These are phyloP conservation scores for Zaprionus obscuricornis DNA, from an alignment of 2,888 invertebrate genomes.

Conservation along the genomic window DNA sequence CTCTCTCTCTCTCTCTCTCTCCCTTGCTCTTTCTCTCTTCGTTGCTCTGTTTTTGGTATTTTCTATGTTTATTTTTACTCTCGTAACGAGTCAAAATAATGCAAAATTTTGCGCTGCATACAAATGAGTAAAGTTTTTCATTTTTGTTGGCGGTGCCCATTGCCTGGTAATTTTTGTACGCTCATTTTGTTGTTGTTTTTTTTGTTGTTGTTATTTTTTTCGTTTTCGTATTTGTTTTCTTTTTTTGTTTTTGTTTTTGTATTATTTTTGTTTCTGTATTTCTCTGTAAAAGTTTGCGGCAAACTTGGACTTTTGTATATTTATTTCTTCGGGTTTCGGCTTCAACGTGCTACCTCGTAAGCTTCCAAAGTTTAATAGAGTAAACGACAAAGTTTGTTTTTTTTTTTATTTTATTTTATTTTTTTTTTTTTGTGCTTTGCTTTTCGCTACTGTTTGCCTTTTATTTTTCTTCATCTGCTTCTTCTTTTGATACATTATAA, in stretches of 20 bases:
- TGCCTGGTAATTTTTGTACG: conserved; percentile 42
- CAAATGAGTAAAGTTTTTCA: conserved; percentile 82
- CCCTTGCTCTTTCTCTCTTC: too few relatives aligned
- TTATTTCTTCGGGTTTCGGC: conserved; percentile 75
- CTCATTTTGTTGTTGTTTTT: conserved; percentile 15
- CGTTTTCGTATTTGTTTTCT: conserved; percentile 46
- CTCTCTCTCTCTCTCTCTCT: too few relatives aligned
- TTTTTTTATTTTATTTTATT: conserved; percentile 33
- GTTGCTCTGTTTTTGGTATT: too few relatives aligned
- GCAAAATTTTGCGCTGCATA: conserved; percentile 79
- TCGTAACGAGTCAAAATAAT: conserved; percentile 79
- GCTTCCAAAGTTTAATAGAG: conserved; percentile 81
- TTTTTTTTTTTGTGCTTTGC: conserved; percentile 26
- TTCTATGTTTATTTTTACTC: conserved; percentile 52
- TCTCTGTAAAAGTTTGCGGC: conserved; percentile 59
- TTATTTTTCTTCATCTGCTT: conserved; percentile 29
- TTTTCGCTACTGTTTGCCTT: conserved; percentile 53
- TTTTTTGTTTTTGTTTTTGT: conserved; percentile 21
- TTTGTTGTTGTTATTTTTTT: conserved; percentile 16
- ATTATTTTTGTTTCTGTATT: conserved; percentile 20
- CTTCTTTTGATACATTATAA: conserved; percentile 47
- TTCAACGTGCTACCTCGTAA: conserved; percentile 76
- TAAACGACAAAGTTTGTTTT: conserved; percentile 77
- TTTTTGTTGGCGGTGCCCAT: conserved; percentile 22
- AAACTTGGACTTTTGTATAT: conserved; percentile 70